Evolutionary conservation across 2,797 vertebrate genomes (phyloP), one percentile per base, ranked within the genome.

Genomic region (Chelmon rostratus): DNA sequence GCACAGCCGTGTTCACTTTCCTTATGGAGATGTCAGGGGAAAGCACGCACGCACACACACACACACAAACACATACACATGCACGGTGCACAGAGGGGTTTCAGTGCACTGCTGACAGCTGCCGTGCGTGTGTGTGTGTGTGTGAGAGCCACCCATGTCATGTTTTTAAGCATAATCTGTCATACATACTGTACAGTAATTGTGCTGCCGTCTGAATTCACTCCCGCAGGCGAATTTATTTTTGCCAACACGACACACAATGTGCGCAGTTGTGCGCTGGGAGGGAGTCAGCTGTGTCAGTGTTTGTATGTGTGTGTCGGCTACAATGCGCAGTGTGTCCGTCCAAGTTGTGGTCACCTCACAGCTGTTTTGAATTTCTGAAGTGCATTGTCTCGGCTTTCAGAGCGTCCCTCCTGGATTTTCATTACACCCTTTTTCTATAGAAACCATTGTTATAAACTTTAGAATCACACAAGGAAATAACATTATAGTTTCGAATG

Each of bases 131-230:
- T 73, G 70, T 62, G 19, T 57, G 19, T 61, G 56, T 73, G 42
- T 79, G 50, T 57, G 21, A 25, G 18, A 18, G 5, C 23, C 54
- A 23, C 44, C 28, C 67, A 37, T 81, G 65, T 82, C 76, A 61
- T 70, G 65, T 86, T 71, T 86, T 58, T 23, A 54, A 52, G 70
- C 47, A 12, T 53, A 37, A 82, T 76, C 68, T 85, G 86, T 86
- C 79, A 73, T 6, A 82, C 63, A 65, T 8, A 56, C 35, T 78
- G 63, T 64, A 62, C 56, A 79, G 61, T 81, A 71, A 72, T 50
- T 68, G 68, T 52, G 13, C 58, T 76, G 72, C 76, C 35, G 78
- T 84, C 70, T 82, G 40, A 50, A 18, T 64, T 79, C 35, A 54
- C 76, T 77, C 73, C 68, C 75, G 54, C 25, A 46, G 74, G 0